Base-by-base conservation (phyloP, 2,113 vertebrate genomes). In the Halichoeres trimaculatus region DNA sequence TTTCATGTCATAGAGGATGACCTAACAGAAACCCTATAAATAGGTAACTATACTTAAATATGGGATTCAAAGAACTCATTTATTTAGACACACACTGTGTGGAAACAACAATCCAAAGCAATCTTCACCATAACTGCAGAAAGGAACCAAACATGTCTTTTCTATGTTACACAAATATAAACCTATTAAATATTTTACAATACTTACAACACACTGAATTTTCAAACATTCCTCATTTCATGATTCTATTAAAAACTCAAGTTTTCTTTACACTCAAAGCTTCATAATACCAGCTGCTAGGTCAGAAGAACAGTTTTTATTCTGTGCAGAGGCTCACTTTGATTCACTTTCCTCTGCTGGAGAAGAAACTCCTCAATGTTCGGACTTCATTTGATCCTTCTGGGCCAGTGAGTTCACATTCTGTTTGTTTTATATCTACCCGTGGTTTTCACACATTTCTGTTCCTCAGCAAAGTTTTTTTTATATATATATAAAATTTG, bases 161-260 rank as follows among this genome's bases (percentile, higher is more conserved):
- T 85, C 88, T 30, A 30, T 90, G 84, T 92, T 91, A 93, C 81
- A 94, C 94, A 94, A 94, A 94, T 92, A 94, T 89, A 74, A 41
- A 84, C 30, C 74, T 92, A 89, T 93, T 76, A 84, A 47, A 82
- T 94, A 91, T 92, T 76, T 88, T 94, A 95, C 93, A 94, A 43
- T 93, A 94, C 94, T 91, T 93, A 94, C 94, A 95, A 68, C 34
- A 84, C 68, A 76, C 73, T 65, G 79, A 68, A 79, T 72, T 73
- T 73, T 79, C 70, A 45, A 83, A 89, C 84, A 72, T 85, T 89
- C 86, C 78, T 81, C 51, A 41, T 64, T 75, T 81, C 81, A 23
- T 83, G 48, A 48, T 72, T 70, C 61, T 86, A 19, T 64, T 80
- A 80, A 82, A 65, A 52, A 65, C 65, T 61, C 58, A 71, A 30